Evolutionary conservation across 92 coral and sea anemone species (phyloP).

Genomic region (Phenganax stokvisi): DNA sequence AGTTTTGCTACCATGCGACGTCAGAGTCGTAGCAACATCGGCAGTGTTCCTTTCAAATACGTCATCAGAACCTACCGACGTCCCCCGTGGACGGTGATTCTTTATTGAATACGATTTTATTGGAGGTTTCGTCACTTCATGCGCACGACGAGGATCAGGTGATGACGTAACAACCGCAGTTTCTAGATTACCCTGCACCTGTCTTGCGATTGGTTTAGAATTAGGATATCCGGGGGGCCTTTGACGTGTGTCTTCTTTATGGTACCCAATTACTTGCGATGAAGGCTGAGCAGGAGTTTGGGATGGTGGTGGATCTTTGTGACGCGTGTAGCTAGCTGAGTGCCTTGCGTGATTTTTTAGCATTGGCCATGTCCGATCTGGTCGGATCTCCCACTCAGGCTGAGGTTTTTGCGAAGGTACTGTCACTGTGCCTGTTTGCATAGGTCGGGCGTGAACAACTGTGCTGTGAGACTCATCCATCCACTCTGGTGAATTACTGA

Average conservation of each 20-base stretch:
- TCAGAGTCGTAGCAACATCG: constrained; percentile 5
- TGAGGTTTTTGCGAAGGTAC: constrained; percentile 24
- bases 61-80: constrained; percentile 38
- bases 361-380: constrained; percentile 18
- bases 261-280: background rate
- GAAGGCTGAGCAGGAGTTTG: background rate
- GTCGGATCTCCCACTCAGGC: constrained; percentile 36
- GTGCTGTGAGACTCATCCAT: constrained; percentile 4
- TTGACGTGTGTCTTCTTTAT: constrained; percentile 6
- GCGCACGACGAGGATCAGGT: constrained; percentile 13
- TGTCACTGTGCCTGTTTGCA: background rate
- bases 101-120: background rate
- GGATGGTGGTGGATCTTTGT: background rate
- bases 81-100: constrained; percentile 20
- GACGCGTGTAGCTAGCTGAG: background rate
- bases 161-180: background rate
- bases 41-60: constrained; percentile 11
- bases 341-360: background rate
- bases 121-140: constrained; percentile 9
- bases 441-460: constrained; percentile 29
- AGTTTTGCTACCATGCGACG: constrained; percentile 31
- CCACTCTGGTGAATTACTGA: constrained; percentile 17
- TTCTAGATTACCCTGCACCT: background rate
- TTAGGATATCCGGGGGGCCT: background rate
- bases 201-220: constrained; percentile 18